A percentile compares a stretch with the other conserved stretches of the same genome.
Conservation (phyloP, 2,797 vertebrate species). For the Chaenodraco wilsoni region DNA sequence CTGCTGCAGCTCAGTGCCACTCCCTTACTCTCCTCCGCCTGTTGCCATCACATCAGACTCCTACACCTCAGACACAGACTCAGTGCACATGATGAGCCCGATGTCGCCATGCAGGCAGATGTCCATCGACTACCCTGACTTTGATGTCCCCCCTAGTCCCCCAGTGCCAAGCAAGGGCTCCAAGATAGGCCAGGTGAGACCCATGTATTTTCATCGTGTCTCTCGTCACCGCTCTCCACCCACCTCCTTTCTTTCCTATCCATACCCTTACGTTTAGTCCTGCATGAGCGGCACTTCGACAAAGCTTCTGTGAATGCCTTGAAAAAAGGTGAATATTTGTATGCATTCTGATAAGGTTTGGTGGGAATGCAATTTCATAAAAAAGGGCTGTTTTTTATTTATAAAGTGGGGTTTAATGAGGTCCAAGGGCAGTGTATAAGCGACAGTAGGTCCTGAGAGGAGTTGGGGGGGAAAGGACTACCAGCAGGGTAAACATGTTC, state of each 20-base stretch:
- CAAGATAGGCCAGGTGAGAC: constrained; percentile 82
- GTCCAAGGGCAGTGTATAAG: too few species aligned
- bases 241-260: constrained; percentile 40
- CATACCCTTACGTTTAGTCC: constrained; percentile 57
- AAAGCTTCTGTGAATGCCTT: constrained; percentile 65
- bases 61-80: constrained; percentile 81
- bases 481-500: too few species aligned
- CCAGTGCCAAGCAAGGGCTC: constrained; percentile 70
- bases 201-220: constrained; percentile 42
- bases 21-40: constrained; percentile 58
- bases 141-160: constrained; percentile 81
- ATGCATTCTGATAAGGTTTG: constrained; percentile 11
- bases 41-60: constrained; percentile 64
- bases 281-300: constrained; percentile 65
- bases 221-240: constrained; percentile 42
- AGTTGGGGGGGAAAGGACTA: too few species aligned
- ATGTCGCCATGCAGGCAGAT: constrained; percentile 90
- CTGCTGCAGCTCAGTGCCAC: constrained; percentile 64
- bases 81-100: constrained; percentile 79
- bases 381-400: too few species aligned
- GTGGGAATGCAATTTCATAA: background rate
- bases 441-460: too few species aligned
- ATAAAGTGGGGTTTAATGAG: too few species aligned
- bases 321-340: constrained; percentile 58
- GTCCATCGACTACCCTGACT: constrained; percentile 91